Percentiles rank a stretch among this genome's conserved stretches.
These are phyloP conservation scores for Naso thynnoides DNA, from an alignment of 2,797 vertebrate genomes.

Conservation along the genomic window DNA sequence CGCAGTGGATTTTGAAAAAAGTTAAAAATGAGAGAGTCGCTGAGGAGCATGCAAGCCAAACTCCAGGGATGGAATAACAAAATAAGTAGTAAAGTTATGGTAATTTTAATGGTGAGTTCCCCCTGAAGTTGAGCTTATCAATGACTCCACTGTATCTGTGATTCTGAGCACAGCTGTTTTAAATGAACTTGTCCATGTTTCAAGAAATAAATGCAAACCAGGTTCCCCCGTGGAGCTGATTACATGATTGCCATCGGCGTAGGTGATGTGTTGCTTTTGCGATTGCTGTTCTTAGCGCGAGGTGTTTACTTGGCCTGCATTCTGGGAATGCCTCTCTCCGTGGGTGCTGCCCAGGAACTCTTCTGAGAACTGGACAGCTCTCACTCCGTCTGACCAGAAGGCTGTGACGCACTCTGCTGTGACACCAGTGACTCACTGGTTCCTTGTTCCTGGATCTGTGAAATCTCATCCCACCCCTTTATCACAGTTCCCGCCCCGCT, in stretches of 20 bases:
- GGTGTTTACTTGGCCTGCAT: slow-evolving; percentile 57
- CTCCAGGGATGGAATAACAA: neutral
- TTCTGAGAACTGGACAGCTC: slow-evolving; percentile 59
- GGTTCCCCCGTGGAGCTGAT: slow-evolving; percentile 40
- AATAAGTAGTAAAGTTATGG: neutral
- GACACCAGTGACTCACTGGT: slow-evolving; percentile 71
- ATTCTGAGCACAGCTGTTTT: neutral
- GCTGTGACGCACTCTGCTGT: slow-evolving; percentile 69
- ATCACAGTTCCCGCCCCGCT: slow-evolving; percentile 18
- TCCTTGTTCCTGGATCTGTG: slow-evolving; percentile 71
- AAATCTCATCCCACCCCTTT: slow-evolving; percentile 60
- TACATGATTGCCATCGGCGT: slow-evolving; percentile 54
- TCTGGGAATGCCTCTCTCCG: slow-evolving; percentile 64
- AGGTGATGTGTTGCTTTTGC: slow-evolving; percentile 58
- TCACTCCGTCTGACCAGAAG: slow-evolving; percentile 71
- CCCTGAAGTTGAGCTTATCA: neutral
- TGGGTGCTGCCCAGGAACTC: slow-evolving; percentile 38
- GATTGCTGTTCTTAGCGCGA: slow-evolving; percentile 40
- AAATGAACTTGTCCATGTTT: slow-evolving; percentile 22
- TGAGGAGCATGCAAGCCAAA: neutral
- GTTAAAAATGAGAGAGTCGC: neutral
- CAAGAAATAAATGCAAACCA: slow-evolving; percentile 34
- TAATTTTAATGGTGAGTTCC: neutral
- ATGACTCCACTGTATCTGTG: neutral
- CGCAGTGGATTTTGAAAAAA: neutral